Conservation (phyloP, 2,888 invertebrate species). For the Gryllus longicercus region DNA sequence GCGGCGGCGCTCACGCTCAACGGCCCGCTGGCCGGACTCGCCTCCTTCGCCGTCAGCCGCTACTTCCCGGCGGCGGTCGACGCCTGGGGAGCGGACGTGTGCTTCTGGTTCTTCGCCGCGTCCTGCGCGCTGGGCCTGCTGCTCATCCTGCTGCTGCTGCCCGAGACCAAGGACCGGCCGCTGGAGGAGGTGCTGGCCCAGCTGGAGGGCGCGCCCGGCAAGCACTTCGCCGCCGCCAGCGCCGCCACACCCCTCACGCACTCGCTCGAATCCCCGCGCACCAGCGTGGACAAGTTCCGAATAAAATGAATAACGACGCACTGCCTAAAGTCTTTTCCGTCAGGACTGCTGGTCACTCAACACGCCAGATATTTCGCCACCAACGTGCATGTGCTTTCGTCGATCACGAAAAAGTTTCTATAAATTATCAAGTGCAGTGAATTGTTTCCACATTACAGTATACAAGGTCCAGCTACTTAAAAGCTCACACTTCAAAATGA, state of each 20-base stretch:
- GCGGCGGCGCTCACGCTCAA: constrained; percentile 46
- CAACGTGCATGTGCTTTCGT: too few relatives aligned
- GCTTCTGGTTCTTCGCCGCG: constrained; percentile 45
- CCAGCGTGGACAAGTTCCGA: too few relatives aligned
- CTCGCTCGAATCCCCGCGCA: neutral
- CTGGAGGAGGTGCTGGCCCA: neutral
- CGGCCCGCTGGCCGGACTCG: constrained; percentile 41
- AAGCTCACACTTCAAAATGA: too few relatives aligned
- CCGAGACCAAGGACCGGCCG: constrained; percentile 4
- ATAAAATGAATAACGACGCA: too few relatives aligned
- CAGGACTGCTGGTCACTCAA: too few relatives aligned
- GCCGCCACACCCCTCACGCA: neutral
- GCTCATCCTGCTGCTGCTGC: neutral
- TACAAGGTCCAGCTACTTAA: too few relatives aligned
- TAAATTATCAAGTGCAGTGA: too few relatives aligned
- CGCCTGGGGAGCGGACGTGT: neutral
- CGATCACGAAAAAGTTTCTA: too few relatives aligned
- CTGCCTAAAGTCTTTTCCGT: too few relatives aligned
- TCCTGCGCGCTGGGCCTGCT: constrained; percentile 40
- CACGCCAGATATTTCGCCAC: too few relatives aligned
- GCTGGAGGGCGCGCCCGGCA: neutral
- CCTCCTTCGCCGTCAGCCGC: neutral
- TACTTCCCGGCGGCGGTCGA: neutral
- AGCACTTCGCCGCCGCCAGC: neutral
- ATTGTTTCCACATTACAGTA: too few relatives aligned